Base-by-base conservation (phyloP, 1,140 invertebrate species). In the Leptoteleia sp. region DNA sequence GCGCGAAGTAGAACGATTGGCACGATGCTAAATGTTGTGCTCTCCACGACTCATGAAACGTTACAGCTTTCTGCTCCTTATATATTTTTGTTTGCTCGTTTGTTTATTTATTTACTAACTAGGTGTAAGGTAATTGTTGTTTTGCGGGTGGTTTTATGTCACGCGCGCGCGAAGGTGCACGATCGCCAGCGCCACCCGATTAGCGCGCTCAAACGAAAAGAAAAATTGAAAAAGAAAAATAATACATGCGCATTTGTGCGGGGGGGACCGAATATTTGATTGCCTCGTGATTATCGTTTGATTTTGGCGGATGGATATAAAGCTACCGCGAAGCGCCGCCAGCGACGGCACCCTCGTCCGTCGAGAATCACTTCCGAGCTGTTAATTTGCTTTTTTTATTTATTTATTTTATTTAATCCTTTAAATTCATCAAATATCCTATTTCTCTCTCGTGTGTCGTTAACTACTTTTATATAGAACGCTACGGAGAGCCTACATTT, bases 11-110 rank as follows among this genome's bases (percentile, higher is more conserved):
- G 50, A 70, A 73, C 68, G 57, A 70, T 81, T 81, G 80, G 72
- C 80, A 81, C 80, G 68, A 79, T 81, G 38, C 76, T 79, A 67
- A 71, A 22, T 78, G 42, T 79, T 80, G 78, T 73, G 78, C 78
- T 57, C 68, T 57, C n/a, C 29, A 59, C 29, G 45, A 62, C 52
- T 52, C 52, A 38, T n/a, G 13, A 59, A 59, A 35, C 61, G 22
- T 65, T 70, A 12, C 48, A 3, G 9, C 9, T 12, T 17, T 22
- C 22, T 45, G 22, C 22, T 6, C 22, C 22, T n/a, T n/a, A 25
- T 25, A 25, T 6, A 25, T 27, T 54, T 48, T 45, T 25, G 42
- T 55, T 25, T 25, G 3, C 22, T 25, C 6, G 22, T 6, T 25
- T 25, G 22, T 25, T 25, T 42, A 16, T 52, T 48, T 29, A 2